Evolutionary conservation across 2,113 vertebrate genomes (phyloP).

Genomic region (Dipodomys merriami): DNA sequence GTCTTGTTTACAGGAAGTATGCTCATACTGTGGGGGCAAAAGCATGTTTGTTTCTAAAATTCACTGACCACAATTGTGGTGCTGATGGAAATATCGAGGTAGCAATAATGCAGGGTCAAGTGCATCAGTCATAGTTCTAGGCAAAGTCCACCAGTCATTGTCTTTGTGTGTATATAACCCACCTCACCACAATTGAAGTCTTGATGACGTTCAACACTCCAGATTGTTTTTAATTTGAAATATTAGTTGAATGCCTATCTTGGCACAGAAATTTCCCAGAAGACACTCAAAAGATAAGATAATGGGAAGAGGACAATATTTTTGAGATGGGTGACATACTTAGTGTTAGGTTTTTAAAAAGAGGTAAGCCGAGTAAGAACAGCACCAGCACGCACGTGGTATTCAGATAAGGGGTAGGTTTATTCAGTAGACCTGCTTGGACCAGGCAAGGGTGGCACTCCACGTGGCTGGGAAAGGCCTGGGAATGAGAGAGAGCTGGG

Average conservation of each 20-base stretch:
- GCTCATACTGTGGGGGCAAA: background rate
- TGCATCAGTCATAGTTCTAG: too few relatives aligned
- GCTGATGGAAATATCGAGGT: background rate
- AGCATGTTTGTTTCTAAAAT: background rate
- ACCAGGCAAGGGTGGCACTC: too few relatives aligned
- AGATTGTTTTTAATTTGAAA: background rate
- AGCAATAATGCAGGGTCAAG: background rate
- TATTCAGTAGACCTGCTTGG: too few relatives aligned
- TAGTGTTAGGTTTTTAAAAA: too few relatives aligned
- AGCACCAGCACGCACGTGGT: too few relatives aligned
- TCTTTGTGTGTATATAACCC: background rate
- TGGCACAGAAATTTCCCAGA: background rate
- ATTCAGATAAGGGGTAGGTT: too few relatives aligned
- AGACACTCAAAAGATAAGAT: background rate
- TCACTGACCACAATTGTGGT: background rate
- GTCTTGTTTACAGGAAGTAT: background rate
- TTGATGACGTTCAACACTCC: background rate
- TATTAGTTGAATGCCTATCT: background rate
- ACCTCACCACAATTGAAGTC: background rate
- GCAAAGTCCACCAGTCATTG: background rate
- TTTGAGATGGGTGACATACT: background rate
- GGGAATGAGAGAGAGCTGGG: too few relatives aligned
- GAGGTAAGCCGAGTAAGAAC: too few relatives aligned
- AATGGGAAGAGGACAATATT: background rate
- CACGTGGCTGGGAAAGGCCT: too few relatives aligned